A percentile compares a stretch with the other conserved stretches of the same genome.
phyloP scores from a whole-genome alignment of 2,113 vertebrate species.

The Ovibos moschatus region DNA sequence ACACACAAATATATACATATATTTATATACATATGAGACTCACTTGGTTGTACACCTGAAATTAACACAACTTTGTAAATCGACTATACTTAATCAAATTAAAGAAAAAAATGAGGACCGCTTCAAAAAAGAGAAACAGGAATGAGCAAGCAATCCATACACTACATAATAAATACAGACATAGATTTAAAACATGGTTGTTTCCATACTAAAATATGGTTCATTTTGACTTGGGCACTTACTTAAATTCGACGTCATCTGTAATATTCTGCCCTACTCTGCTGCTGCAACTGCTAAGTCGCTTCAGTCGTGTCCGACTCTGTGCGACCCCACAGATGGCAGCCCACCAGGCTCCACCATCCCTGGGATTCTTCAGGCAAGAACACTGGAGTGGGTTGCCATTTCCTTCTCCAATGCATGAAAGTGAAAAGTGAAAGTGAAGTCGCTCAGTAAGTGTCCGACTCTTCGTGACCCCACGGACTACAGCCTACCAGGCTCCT shows the following conservation, averaged over 20 bases:
- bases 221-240: background rate
- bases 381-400: no score
- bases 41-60: background rate
- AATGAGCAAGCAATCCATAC: background rate
- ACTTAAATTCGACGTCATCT: background rate
- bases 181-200: background rate
- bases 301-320: no score
- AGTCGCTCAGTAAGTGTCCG: no score
- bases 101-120: background rate
- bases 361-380: no score
- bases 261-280: background rate
- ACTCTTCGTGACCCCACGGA: no score
- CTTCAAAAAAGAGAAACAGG: background rate
- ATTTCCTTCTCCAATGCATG: no score
- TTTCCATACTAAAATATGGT: background rate
- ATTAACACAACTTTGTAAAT: background rate
- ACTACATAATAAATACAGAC: background rate
- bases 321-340: no score
- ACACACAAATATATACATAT: rapidly evolving
- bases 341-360: no score
- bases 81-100: background rate
- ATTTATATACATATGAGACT: background rate
- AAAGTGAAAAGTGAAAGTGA: no score
- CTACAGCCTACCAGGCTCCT: no score
- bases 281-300: no score